Base-by-base conservation (phyloP, 2,113 vertebrate genomes). In the Xenopus borealis region DNA sequence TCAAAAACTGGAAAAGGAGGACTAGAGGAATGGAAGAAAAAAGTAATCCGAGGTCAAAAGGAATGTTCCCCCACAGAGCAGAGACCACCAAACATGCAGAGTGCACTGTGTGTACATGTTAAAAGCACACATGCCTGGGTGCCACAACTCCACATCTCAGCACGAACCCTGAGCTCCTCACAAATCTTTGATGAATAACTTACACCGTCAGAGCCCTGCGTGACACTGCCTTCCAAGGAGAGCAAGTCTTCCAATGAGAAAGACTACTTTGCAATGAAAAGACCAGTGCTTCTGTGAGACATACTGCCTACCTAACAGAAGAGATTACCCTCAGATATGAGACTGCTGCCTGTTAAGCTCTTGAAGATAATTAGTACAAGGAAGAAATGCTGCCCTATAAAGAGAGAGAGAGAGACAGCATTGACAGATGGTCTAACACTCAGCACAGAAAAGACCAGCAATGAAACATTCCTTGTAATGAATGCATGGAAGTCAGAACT, bases 211-310 rank as follows among this genome's bases (percentile, higher is more conserved):
- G 46, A 68, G 58, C 72, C 23, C 64, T 18, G 64, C 65, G 19
- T 68, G 64, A 75, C 10, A 46, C 72, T 47, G 72, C 72, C 55
- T 66, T 75, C 66, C 64, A 61, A 66, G 40, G 53, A 45, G 12
- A 33, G 64, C 45, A 58, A 61, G 63, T 12, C 20, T 53, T 52
- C 46, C 59, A 52, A 52, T 67, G 19, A 58, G 50, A 66, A 27
- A 23, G 19, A 58, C 50, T 23, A 17, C 50, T 30, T 53, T 23
- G 46, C 47, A 66, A 19, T 18, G 27, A 72, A 72, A 20, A 44
- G 33, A 3, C n/a, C 63, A 66, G 62, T 20, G 7, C 27, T 20
- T 20, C 11, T 14, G 52, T n/a, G 8, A 65, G 27, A 55, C 27
- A 7, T 62, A 33, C 17, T 11, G 52, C 40, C 72, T 61, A 50